phyloP scores from a whole-genome alignment of 2,888 invertebrate genomes.

The Aporophyla lueneburgensis region DNA sequence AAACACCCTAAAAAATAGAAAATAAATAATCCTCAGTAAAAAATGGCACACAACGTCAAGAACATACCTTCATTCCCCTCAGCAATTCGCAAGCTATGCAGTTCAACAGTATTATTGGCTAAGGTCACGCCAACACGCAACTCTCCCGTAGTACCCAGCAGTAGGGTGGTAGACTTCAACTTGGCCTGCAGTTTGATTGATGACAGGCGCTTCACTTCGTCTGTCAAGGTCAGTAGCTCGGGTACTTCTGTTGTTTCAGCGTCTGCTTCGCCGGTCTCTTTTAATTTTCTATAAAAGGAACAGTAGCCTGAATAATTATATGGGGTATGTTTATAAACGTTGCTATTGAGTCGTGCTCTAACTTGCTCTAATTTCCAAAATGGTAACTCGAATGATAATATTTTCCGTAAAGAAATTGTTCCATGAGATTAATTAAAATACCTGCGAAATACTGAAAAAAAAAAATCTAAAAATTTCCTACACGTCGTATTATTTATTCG shows the following conservation, averaged over 20 bases:
- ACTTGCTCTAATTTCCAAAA: too few species aligned
- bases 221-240: constrained; percentile 91
- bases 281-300: constrained; percentile 77
- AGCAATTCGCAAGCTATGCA: constrained; percentile 91
- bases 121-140: constrained; percentile 92
- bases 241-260: constrained; percentile 78
- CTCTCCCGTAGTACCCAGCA: constrained; percentile 93
- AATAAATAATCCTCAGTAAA: too few species aligned
- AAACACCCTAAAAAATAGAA: too few species aligned
- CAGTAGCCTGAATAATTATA: too few species aligned
- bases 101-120: constrained; percentile 94
- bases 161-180: constrained; percentile 93
- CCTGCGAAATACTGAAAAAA: too few species aligned
- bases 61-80: constrained; percentile 90
- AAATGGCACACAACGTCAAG: not conserved
- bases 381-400: too few species aligned
- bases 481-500: too few species aligned
- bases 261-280: constrained; percentile 80
- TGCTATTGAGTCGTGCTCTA: not conserved
- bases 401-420: too few species aligned
- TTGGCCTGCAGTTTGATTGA: constrained; percentile 92
- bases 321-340: not conserved
- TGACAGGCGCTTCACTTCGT: constrained; percentile 93
- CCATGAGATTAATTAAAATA: too few species aligned
- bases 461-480: too few species aligned